phyloP scores from a whole-genome alignment of 2,797 vertebrate genomes.

The Sebastolobus alascanus region DNA sequence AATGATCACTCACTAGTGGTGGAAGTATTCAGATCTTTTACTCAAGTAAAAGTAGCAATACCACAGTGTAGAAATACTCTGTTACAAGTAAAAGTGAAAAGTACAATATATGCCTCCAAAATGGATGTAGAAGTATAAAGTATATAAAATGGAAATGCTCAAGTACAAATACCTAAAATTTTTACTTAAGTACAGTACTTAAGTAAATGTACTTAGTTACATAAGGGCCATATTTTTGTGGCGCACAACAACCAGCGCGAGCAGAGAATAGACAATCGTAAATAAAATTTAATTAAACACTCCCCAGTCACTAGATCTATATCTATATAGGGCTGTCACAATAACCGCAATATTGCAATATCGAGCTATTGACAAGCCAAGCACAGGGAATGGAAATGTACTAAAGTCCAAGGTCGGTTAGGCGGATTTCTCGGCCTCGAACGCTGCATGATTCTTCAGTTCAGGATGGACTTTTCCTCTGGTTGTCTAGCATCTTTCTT shows the following conservation, averaged over 20 bases:
- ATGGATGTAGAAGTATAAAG: not conserved
- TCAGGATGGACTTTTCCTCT: too few species aligned
- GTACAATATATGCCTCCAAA: not conserved
- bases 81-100: not conserved
- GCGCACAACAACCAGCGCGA: not conserved
- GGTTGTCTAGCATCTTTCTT: too few species aligned
- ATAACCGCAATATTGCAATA: too few species aligned
- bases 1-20: not conserved
- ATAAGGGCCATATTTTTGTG: not conserved
- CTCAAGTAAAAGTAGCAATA: not conserved
- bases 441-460: too few species aligned
- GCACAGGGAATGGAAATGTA: too few species aligned
- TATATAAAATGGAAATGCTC: not conserved
- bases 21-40: not conserved
- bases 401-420: too few species aligned
- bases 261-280: not conserved
- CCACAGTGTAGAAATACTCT: not conserved
- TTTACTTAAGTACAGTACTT: not conserved
- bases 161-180: too few species aligned
- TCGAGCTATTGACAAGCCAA: too few species aligned
- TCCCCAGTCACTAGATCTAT: not conserved
- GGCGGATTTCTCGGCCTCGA: too few species aligned
- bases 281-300: not conserved
- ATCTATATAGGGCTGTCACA: not conserved
- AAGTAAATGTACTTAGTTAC: not conserved